Evolutionary conservation across 1,140 invertebrate species (phyloP).

Genomic region (Caenorhabditis remanei): DNA sequence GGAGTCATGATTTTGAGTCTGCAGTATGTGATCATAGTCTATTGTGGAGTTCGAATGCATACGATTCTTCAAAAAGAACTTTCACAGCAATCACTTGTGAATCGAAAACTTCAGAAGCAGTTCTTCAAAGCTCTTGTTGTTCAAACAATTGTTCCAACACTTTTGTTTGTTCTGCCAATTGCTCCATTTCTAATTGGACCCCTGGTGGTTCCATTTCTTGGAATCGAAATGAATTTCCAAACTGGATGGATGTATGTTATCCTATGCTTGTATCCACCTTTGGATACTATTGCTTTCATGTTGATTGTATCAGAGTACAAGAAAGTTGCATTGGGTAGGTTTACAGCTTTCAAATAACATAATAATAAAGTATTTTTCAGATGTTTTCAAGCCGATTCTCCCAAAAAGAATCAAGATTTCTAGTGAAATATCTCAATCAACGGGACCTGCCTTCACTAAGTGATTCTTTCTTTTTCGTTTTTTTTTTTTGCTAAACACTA

Average conservation of each 20-base stretch:
- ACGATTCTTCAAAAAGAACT: neutral
- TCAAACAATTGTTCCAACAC: neutral
- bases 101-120: neutral
- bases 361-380: neutral
- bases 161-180: neutral
- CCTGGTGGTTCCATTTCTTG: neutral
- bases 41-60: neutral
- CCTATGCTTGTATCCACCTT: neutral
- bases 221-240: neutral
- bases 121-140: constrained; percentile 2
- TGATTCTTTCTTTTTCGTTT: neutral
- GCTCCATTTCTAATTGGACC: constrained; percentile 4
- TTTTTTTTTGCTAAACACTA: too few species aligned
- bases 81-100: neutral
- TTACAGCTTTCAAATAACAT: neutral
- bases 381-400: neutral
- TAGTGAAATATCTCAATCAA: neutral
- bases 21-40: neutral
- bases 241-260: constrained; percentile 34
- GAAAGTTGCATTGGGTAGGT: neutral
- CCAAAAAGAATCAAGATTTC: neutral
- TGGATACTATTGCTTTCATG: constrained; percentile 11
- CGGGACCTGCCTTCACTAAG: neutral
- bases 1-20: neutral
- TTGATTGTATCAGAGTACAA: neutral